Evolutionary conservation across 2,888 invertebrate species (phyloP).

Genomic region (Leptopterna dolabrata): DNA sequence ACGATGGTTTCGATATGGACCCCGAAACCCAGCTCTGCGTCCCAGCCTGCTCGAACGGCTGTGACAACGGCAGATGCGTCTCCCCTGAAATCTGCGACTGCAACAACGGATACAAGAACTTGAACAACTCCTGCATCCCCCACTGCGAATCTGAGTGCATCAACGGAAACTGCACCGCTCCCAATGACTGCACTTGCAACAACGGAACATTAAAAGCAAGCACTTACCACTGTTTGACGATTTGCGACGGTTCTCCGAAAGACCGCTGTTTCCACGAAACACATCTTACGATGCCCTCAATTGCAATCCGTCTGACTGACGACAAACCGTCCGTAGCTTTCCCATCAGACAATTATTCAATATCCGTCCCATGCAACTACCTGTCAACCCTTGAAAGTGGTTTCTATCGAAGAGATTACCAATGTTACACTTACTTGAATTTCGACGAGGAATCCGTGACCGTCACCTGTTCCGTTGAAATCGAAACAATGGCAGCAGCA

Average conservation of each 20-base stretch:
- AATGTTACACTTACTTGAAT: not conserved
- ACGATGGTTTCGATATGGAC: conserved; percentile 43
- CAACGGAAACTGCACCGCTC: conserved; percentile 51
- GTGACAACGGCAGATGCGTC: conserved; percentile 51
- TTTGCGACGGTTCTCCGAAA: not conserved
- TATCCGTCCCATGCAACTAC: not conserved
- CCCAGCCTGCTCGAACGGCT: conserved; percentile 52
- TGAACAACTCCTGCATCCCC: conserved; percentile 34
- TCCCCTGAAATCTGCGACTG: conserved; percentile 54
- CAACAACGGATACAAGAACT: conserved; percentile 31
- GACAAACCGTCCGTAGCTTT: not conserved
- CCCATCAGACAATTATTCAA: not conserved
- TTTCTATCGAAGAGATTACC: not conserved
- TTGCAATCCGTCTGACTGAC: not conserved
- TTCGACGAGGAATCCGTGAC: not conserved
- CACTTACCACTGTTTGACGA: conserved; percentile 21
- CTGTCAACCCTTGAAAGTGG: not conserved
- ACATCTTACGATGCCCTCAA: not conserved
- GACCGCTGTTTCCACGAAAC: not conserved
- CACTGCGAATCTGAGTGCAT: conserved; percentile 42
- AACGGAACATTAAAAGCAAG: conserved; percentile 34
- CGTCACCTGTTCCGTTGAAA: not conserved
- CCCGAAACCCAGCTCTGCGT: conserved; percentile 19
- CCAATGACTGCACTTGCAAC: conserved; percentile 54
- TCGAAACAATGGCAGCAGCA: not conserved